Conservation (phyloP, 2,888 invertebrate species). For the Venustoraphidia nigricollis region DNA sequence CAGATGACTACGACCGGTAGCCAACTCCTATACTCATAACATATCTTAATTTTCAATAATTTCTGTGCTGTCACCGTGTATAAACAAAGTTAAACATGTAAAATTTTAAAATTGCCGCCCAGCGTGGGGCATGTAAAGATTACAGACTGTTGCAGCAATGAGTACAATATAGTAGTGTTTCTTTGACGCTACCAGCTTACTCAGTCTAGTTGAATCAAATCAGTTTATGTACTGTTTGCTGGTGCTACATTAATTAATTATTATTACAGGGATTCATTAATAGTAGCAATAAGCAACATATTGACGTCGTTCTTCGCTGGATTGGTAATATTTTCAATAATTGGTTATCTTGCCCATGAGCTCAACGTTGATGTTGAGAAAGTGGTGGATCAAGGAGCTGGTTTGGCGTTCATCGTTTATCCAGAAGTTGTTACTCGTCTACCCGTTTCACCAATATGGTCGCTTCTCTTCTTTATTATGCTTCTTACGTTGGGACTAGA, state of each 20-base stretch:
- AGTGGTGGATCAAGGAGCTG: constrained; percentile 64
- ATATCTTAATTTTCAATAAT: too few species aligned
- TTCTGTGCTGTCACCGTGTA: too few species aligned
- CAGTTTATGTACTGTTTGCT: background rate
- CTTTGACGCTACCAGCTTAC: background rate
- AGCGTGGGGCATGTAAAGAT: too few species aligned
- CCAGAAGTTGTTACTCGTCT: constrained; percentile 67
- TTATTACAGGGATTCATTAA: constrained; percentile 48
- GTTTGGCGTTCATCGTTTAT: constrained; percentile 73
- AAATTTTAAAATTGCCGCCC: too few species aligned
- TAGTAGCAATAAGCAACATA: constrained; percentile 63
- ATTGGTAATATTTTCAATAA: constrained; percentile 64
- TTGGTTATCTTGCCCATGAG: constrained; percentile 67
- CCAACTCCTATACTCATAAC: too few species aligned
- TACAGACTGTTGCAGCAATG: too few species aligned
- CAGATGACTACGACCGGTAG: too few species aligned
- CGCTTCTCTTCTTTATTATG: constrained; percentile 69
- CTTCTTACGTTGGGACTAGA: constrained; percentile 56
- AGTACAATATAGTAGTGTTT: too few species aligned
- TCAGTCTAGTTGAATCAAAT: background rate
- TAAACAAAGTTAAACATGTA: too few species aligned
- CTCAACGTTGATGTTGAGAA: constrained; percentile 50
- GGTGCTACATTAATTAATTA: background rate
- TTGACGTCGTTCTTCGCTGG: constrained; percentile 69
- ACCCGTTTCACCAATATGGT: constrained; percentile 69